These are phyloP conservation scores for Rhamnusium bicolor DNA, from an alignment of 2,888 invertebrate genomes.

Conservation along the genomic window DNA sequence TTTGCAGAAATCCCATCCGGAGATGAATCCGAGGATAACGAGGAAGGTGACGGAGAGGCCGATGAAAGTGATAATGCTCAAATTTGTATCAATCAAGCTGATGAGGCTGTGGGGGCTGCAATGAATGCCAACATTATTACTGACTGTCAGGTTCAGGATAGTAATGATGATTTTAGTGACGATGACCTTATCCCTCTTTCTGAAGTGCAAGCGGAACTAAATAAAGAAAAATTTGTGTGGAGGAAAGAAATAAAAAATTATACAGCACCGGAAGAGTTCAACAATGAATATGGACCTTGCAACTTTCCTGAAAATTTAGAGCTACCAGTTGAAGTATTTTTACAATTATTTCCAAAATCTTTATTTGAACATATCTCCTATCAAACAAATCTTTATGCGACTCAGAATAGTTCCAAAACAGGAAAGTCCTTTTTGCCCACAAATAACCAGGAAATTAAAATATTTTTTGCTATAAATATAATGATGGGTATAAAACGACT, in stretches of 20 bases:
- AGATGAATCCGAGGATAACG: not conserved
- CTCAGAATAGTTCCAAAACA: not conserved
- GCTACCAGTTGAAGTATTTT: not conserved
- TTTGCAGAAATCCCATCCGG: not conserved
- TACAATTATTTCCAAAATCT: not conserved
- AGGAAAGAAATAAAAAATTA: slow-evolving; percentile 1
- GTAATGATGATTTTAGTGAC: slow-evolving; percentile 1
- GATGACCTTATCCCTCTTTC: slow-evolving; percentile 3
- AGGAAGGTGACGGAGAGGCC: not conserved
- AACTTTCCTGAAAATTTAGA: not conserved
- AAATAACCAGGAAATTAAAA: not conserved
- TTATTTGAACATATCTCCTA: not conserved
- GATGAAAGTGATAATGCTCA: not conserved
- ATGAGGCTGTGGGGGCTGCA: not conserved
- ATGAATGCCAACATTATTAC: too few species aligned
- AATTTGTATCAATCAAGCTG: not conserved
- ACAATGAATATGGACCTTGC: not conserved
- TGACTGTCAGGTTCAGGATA: not conserved
- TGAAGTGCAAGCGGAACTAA: not conserved
- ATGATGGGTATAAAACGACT: slow-evolving; percentile 5
- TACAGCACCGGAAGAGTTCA: slow-evolving; percentile 5
- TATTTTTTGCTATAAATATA: not conserved
- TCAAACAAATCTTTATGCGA: slow-evolving; percentile 11
- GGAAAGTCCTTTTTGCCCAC: not conserved
- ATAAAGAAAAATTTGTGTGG: not conserved